Evolutionary conservation across 1,140 invertebrate species (phyloP).

Genomic region (Drosophila watanabei): DNA sequence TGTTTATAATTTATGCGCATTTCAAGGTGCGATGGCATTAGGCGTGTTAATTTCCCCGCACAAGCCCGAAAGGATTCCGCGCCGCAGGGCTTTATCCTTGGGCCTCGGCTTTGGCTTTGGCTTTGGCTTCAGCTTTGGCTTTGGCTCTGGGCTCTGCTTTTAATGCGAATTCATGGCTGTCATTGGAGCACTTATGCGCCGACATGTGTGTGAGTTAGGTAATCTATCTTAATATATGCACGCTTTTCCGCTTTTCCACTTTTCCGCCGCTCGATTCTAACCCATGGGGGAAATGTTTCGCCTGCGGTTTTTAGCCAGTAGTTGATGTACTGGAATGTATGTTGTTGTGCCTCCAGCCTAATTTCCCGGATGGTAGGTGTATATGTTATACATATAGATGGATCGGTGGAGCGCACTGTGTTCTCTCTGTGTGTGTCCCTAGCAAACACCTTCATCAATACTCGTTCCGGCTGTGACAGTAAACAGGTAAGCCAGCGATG

Average conservation of each 20-base stretch:
- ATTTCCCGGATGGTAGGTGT: slow-evolving; percentile 48
- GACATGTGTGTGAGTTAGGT: slow-evolving; percentile 41
- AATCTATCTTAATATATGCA: slow-evolving; percentile 84
- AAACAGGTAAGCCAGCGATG: slow-evolving; percentile 31
- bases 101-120: slow-evolving; percentile 22
- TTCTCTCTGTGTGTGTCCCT: slow-evolving; percentile 14
- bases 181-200: slow-evolving; percentile 66
- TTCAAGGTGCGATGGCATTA: slow-evolving; percentile 72
- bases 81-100: slow-evolving; percentile 8
- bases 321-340: slow-evolving; percentile 38
- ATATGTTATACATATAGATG: slow-evolving; percentile 1
- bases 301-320: slow-evolving; percentile 38
- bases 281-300: slow-evolving; percentile 29
- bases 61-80: slow-evolving; percentile 39
- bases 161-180: slow-evolving; percentile 77
- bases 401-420: slow-evolving; percentile 14
- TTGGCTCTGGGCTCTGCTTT: slow-evolving; percentile 41
- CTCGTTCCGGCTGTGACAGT: slow-evolving; percentile 37
- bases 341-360: slow-evolving; percentile 42
- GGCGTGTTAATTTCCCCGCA: slow-evolving; percentile 68
- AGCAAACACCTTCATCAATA: slow-evolving; percentile 50
- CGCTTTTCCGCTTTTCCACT: slow-evolving; percentile 23
- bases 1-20: slow-evolving; percentile 79
- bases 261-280: slow-evolving; percentile 1
- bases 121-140: slow-evolving; percentile 28